Evolutionary conservation across 2,797 vertebrate genomes (phyloP).

Genomic region (Mareca strepera): DNA sequence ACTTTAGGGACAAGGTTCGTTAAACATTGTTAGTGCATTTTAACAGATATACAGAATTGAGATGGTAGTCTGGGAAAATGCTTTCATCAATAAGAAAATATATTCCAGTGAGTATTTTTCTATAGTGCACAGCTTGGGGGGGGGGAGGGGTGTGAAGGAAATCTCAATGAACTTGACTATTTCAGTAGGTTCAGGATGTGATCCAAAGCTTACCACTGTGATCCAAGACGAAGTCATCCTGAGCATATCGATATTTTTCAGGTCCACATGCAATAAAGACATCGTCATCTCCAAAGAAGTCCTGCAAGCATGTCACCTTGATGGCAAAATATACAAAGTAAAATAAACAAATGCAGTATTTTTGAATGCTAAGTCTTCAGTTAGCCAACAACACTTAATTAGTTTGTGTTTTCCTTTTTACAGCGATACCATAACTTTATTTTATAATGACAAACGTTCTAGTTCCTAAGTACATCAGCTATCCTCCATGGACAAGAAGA

Average conservation of each 20-base stretch:
- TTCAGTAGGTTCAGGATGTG: constrained; percentile 17
- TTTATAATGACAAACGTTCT: background rate
- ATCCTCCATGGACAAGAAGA: background rate
- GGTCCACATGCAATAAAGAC: constrained; percentile 97
- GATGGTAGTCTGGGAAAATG: background rate
- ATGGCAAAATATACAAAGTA: constrained; percentile 46
- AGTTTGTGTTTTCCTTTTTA: background rate
- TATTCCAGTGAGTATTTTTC: background rate
- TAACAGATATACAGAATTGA: background rate
- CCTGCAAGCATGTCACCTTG: constrained; percentile 94
- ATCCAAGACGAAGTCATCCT: constrained; percentile 97
- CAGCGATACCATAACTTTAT: background rate
- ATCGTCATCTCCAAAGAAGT: constrained; percentile 96
- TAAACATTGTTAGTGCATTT: background rate
- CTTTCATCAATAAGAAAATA: background rate
- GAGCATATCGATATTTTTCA: constrained; percentile 94
- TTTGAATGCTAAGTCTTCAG: background rate
- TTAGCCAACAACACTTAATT: background rate
- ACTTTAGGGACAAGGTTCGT: background rate
- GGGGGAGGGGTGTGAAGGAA: rapidly evolving
- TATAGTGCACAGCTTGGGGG: background rate
- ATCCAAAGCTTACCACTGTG: constrained; percentile 88
- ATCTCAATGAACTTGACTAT: background rate
- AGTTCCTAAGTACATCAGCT: background rate
- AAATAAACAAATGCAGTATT: background rate